Percentiles rank a stretch among this genome's conserved stretches.
Evolutionary conservation across 2,113 vertebrate genomes (phyloP).

Genomic region (Gnathonemus echidnorhynchus): DNA sequence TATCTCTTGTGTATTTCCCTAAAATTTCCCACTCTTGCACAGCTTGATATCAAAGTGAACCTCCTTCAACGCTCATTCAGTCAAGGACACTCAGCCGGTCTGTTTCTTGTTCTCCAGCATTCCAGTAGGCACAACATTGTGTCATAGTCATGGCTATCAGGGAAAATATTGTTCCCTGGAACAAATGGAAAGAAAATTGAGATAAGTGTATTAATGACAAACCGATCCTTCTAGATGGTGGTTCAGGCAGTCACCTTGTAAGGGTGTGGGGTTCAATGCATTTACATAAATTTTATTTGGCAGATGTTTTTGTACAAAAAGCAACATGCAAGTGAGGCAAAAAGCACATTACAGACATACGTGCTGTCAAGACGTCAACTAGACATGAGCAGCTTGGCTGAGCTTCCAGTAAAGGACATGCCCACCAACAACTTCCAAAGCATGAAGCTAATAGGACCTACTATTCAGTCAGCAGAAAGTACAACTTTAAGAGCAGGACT

Average conservation of each 20-base stretch:
- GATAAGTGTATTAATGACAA: background rate
- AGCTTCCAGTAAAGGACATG: background rate
- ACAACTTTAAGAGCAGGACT: background rate
- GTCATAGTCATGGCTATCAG: background rate
- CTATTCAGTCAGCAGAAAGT: background rate
- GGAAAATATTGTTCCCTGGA: background rate
- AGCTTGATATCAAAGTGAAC: background rate
- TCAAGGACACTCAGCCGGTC: background rate
- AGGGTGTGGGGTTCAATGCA: background rate
- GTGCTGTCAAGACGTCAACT: background rate
- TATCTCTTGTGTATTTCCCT: background rate
- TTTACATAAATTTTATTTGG: background rate
- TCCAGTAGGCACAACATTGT: background rate
- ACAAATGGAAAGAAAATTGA: background rate
- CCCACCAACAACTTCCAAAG: background rate
- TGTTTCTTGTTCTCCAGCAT: background rate
- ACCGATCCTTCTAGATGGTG: background rate
- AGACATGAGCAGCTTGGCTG: background rate
- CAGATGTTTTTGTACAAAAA: background rate
- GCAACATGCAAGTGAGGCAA: background rate
- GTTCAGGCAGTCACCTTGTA: background rate
- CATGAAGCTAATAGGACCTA: background rate
- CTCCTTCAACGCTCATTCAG: background rate
- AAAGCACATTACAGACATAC: background rate
- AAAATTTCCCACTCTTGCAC: background rate